Evolutionary conservation across 30 jellyfish, hydroid and myxozoan species (phyloP).

Genomic region (Phacellophora camtschatica): DNA sequence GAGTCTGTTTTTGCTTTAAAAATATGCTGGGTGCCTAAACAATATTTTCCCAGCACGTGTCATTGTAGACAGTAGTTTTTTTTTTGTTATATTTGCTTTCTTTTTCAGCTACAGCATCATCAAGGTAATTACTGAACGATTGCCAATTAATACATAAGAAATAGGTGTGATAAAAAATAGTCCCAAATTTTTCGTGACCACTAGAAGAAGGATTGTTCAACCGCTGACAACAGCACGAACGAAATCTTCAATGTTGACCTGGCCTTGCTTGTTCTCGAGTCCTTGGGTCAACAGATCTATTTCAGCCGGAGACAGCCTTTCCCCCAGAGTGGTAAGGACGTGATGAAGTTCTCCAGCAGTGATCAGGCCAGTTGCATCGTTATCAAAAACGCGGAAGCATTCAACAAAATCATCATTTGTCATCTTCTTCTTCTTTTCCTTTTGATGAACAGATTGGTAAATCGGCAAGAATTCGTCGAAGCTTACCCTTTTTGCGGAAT

Average conservation of each 20-base stretch:
- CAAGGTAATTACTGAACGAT: too few species aligned
- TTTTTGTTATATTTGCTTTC: too few species aligned
- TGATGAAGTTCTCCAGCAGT: slow-evolving; percentile 98
- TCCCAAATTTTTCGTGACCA: too few species aligned
- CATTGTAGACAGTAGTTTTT: too few species aligned
- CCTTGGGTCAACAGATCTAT: slow-evolving; percentile 88
- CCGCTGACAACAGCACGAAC: slow-evolving; percentile 94
- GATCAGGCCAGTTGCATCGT: slow-evolving; percentile 89
- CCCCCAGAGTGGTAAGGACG: slow-evolving; percentile 93
- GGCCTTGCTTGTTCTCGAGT: slow-evolving; percentile 94
- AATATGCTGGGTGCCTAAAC: too few species aligned
- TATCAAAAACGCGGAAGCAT: slow-evolving; percentile 97
- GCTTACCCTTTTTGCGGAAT: slow-evolving; percentile 75
- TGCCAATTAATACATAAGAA: too few species aligned
- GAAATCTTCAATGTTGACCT: slow-evolving; percentile 84
- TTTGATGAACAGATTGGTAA: slow-evolving; percentile 75
- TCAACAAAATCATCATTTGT: slow-evolving; percentile 82
- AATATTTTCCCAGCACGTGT: too few species aligned
- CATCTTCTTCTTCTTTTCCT: slow-evolving; percentile 68
- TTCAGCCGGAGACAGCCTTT: slow-evolving; percentile 86
- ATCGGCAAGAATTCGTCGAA: slow-evolving; percentile 92
- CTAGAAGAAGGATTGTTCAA: too few species aligned
- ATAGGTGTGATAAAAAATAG: too few species aligned
- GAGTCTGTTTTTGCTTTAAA: too few species aligned
- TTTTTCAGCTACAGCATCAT: too few species aligned